phyloP scores from a whole-genome alignment of 2,113 vertebrate genomes.

The Ammodytes dubius region DNA sequence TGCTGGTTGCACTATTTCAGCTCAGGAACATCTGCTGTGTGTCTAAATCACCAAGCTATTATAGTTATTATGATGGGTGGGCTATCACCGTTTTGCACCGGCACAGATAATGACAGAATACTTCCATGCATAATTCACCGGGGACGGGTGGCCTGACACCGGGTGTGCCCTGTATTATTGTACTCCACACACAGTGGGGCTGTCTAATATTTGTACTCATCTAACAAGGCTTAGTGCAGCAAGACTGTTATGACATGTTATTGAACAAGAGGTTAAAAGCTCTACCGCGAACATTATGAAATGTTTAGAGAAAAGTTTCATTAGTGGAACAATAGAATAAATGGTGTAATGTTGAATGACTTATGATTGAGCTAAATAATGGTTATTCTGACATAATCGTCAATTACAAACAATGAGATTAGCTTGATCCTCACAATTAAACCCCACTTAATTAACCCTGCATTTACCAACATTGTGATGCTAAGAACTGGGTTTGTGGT shows the following conservation, averaged over 20 bases:
- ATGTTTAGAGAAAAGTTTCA: constrained; percentile 8
- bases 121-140: constrained; percentile 74
- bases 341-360: constrained; percentile 2
- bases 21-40: constrained; percentile 65
- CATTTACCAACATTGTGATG: not conserved
- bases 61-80: constrained; percentile 73
- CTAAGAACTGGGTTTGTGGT: not conserved
- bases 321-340: not conserved
- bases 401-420: not conserved
- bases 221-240: constrained; percentile 48
- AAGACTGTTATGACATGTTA: constrained; percentile 47
- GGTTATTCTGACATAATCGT: not conserved
- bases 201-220: constrained; percentile 60
- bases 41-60: constrained; percentile 72
- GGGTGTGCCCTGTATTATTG: constrained; percentile 59
- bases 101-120: constrained; percentile 73
- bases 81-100: constrained; percentile 64
- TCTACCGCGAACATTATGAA: constrained; percentile 24
- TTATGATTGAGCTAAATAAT: not conserved
- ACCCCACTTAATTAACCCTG: not conserved
- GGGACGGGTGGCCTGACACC: constrained; percentile 69
- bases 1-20: constrained; percentile 52
- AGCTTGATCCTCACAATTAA: not conserved
- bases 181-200: constrained; percentile 40
- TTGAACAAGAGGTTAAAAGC: constrained; percentile 55